phyloP scores from a whole-genome alignment of 2,113 vertebrate species.

The Chrysemys picta region DNA sequence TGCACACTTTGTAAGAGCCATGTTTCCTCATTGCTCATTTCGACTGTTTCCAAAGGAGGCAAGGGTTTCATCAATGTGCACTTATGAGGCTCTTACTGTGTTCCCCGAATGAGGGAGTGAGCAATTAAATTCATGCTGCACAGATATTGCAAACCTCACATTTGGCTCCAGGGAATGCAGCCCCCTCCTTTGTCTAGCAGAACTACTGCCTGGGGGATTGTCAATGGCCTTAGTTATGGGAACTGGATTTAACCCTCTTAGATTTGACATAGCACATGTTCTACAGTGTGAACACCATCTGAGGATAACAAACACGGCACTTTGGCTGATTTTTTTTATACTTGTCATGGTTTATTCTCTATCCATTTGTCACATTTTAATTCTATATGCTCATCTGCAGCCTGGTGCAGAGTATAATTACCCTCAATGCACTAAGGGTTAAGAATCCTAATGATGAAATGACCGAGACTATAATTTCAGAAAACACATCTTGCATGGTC shows the following conservation, averaged over 20 bases:
- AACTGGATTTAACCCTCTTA: not conserved
- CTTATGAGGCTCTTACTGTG: not conserved
- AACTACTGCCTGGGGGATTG: not conserved
- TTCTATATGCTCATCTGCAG: not conserved
- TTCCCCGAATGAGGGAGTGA: not conserved
- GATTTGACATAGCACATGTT: not conserved
- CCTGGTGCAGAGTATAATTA: not conserved
- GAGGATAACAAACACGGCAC: not conserved
- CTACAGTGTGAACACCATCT: not conserved
- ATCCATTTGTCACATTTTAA: not conserved
- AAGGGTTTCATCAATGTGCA: not conserved
- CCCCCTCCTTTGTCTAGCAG: not conserved
- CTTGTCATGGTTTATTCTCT: not conserved
- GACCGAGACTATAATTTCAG: slow-evolving; percentile 24
- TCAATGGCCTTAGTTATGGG: not conserved
- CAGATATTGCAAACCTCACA: not conserved
- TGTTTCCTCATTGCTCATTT: not conserved
- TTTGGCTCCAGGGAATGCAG: not conserved
- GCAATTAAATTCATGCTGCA: not conserved
- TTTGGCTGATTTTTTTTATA: fast-evolving
- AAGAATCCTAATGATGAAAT: slow-evolving; percentile 54
- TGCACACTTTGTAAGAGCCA: fast-evolving
- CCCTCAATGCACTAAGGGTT: not conserved
- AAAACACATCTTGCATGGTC: slow-evolving; percentile 19
- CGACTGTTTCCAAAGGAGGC: not conserved